Percentiles rank a stretch among this genome's conserved stretches.
These are phyloP conservation scores for Panthera tigris DNA, from an alignment of 2,113 vertebrate species.

Conservation along the genomic window DNA sequence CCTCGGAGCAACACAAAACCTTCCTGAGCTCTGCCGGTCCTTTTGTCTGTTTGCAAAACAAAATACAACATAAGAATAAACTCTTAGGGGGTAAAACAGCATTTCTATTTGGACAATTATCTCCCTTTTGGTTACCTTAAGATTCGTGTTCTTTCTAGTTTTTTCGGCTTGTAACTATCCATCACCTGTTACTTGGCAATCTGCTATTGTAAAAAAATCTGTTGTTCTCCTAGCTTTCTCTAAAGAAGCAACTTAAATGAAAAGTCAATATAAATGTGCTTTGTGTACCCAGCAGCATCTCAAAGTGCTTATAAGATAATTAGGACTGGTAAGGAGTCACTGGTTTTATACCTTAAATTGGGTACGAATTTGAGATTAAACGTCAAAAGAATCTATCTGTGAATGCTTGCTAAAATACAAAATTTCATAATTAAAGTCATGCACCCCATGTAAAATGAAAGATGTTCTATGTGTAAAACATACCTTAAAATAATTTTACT, in stretches of 20 bases:
- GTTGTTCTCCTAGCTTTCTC: constrained; percentile 39
- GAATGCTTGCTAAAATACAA: neutral
- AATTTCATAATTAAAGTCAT: neutral
- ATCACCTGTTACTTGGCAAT: constrained; percentile 48
- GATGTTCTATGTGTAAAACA: neutral
- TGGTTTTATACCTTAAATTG: constrained; percentile 48
- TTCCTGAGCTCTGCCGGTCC: constrained; percentile 85
- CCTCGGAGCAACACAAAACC: constrained; percentile 87
- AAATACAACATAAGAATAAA: constrained; percentile 82
- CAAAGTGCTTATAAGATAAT: constrained; percentile 68
- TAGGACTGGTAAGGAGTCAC: neutral
- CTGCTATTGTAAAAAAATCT: constrained; percentile 17
- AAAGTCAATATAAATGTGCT: constrained; percentile 74
- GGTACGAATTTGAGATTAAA: constrained; percentile 78
- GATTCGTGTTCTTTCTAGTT: constrained; percentile 17
- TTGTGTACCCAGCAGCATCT: constrained; percentile 51
- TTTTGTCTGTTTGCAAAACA: constrained; percentile 88
- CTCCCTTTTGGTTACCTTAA: constrained; percentile 69
- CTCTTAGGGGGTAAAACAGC: constrained; percentile 66
- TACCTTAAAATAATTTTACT: neutral
- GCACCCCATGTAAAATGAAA: neutral
- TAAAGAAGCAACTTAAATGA: constrained; percentile 61
- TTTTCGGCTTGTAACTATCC: neutral
- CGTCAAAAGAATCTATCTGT: constrained; percentile 25
- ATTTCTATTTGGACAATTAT: constrained; percentile 60